Evolutionary conservation across 2,113 vertebrate species (phyloP).

Genomic region (Aegotheles bennettii): DNA sequence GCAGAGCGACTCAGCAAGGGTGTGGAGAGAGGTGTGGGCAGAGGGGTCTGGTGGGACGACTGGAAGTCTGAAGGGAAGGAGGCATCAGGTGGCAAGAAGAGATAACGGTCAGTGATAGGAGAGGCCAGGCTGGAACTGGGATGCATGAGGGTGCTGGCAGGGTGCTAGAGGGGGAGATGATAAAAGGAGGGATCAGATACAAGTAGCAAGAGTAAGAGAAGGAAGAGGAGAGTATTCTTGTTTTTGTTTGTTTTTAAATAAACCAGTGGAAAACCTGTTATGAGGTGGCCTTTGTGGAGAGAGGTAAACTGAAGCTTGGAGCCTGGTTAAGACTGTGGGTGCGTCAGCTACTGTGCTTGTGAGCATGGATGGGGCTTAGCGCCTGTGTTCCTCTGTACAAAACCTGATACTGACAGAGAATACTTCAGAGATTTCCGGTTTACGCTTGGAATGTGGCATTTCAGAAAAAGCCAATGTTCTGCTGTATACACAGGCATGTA

Average conservation of each 20-base stretch:
- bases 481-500: rapidly evolving
- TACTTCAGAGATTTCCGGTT: not conserved
- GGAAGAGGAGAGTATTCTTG: not conserved
- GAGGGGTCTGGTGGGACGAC: not conserved
- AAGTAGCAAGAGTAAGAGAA: not conserved
- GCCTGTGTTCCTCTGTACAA: not conserved
- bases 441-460: not conserved
- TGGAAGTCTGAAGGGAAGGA: not conserved
- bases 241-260: not conserved
- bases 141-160: not conserved
- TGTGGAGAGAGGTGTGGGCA: not conserved
- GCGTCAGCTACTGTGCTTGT: not conserved
- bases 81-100: not conserved
- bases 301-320: not conserved
- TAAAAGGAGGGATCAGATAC: not conserved
- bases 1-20: not conserved
- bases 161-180: not conserved
- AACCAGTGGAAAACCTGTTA: not conserved
- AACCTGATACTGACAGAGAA: not conserved
- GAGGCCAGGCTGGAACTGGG: not conserved
- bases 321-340: not conserved
- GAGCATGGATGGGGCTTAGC: not conserved
- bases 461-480: not conserved
- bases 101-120: rapidly evolving
- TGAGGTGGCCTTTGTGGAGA: not conserved